Percentiles rank a stretch among this genome's conserved stretches.
Conservation (phyloP, 2,888 invertebrate genomes). For the Alentia gelatinosa region DNA sequence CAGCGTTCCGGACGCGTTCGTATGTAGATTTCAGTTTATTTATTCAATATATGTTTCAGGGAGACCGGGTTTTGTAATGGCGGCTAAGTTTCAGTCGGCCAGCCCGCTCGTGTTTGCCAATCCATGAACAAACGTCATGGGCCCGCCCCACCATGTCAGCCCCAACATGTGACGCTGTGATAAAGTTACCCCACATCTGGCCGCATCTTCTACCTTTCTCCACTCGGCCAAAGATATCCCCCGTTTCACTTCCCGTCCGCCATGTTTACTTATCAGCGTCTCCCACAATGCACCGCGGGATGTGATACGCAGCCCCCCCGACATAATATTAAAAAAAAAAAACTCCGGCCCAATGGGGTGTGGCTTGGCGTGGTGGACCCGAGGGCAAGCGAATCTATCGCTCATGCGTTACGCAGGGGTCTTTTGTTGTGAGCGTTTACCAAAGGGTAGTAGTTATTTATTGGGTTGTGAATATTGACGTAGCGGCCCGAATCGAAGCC, state of each 20-base stretch:
- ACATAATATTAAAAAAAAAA: too few species aligned
- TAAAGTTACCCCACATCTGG: constrained; percentile 19
- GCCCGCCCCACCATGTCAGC: background rate
- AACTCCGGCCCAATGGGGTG: too few species aligned
- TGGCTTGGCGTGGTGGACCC: background rate
- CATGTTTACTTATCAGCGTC: background rate
- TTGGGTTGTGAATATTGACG: background rate
- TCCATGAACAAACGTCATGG: background rate
- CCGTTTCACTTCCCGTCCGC: background rate
- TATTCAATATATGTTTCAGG: constrained; percentile 25
- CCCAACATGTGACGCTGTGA: constrained; percentile 6
- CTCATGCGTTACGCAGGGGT: background rate
- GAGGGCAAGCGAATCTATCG: background rate
- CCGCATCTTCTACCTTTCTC: constrained; percentile 32
- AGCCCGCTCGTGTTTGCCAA: constrained; percentile 12
- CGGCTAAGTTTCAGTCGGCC: background rate
- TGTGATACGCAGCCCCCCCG: too few species aligned
- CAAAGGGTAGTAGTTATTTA: background rate
- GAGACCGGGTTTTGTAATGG: background rate
- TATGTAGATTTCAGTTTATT: constrained; percentile 13
- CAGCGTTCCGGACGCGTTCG: background rate
- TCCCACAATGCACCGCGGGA: background rate
- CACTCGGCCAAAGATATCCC: constrained; percentile 3
- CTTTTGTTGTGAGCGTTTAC: background rate
- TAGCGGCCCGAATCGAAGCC: background rate